Conservation (phyloP, 2,888 invertebrate genomes). For the Disparrhopalites patrizii region DNA sequence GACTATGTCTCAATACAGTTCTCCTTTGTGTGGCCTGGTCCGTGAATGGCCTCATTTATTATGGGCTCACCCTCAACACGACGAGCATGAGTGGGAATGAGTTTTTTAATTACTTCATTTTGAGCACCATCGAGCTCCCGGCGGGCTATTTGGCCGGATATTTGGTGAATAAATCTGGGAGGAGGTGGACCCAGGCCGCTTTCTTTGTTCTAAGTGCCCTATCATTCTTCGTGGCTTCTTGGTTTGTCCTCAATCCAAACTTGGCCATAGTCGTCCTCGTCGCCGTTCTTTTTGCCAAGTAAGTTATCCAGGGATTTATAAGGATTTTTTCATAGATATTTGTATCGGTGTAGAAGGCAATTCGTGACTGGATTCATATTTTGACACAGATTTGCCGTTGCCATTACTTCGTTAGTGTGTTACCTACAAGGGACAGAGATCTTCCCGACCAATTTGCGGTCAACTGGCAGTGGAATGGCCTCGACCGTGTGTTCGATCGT, state of each 20-base stretch:
- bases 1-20: slow-evolving; percentile 20
- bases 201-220: slow-evolving; percentile 53
- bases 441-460: slow-evolving; percentile 64
- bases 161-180: slow-evolving; percentile 52
- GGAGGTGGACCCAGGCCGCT: slow-evolving; percentile 55
- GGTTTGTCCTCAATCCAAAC: slow-evolving; percentile 9
- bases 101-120: slow-evolving; percentile 63
- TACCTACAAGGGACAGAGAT: slow-evolving; percentile 59
- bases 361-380: no score
- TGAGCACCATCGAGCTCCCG: slow-evolving; percentile 63
- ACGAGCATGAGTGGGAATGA: slow-evolving; percentile 60
- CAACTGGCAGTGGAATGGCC: slow-evolving; percentile 62
- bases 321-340: not conserved
- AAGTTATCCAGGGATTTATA: not conserved
- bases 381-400: slow-evolving; percentile 49
- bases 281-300: slow-evolving; percentile 12
- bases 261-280: slow-evolving; percentile 5
- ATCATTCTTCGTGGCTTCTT: slow-evolving; percentile 51
- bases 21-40: slow-evolving; percentile 34
- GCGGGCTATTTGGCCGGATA: slow-evolving; percentile 57
- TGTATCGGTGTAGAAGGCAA: no score
- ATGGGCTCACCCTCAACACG: slow-evolving; percentile 49
- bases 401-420: slow-evolving; percentile 59
- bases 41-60: slow-evolving; percentile 49
- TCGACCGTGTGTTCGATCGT: slow-evolving; percentile 58